Evolutionary conservation across 2,113 vertebrate genomes (phyloP), one percentile per base, ranked within the genome.

Genomic region (Phoenicopterus ruber): DNA sequence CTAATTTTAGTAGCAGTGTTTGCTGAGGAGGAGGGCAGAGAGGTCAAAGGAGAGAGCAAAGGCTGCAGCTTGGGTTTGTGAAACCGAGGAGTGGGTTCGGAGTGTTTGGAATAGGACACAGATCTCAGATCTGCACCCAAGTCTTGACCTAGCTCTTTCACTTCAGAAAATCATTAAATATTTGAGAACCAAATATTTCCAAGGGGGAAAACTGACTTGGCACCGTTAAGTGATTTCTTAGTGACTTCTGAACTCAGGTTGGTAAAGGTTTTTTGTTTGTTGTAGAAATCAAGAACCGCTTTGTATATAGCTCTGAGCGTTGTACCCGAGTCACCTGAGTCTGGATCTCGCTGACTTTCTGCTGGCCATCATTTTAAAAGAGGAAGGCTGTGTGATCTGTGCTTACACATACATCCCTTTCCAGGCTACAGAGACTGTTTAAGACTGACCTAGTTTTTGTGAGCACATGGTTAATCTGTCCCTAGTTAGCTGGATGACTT

Each of bases 361-460:
- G 54, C 66, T 74, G 83, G 26, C 12, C 31, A 6, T 76, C 10
- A 1, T 38, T 49, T 54, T 47, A 19, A 31, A 18, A 59, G 9
- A 31, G 28, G 20, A 58, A n/a, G 55, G 58, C 76, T 66, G 36
- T 21, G 83, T 47, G 58, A 9, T 58, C 21, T 4, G 3, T 46
- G 22, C 65, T 94, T 40, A 18, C 14, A 22, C 20, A 13, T 14
- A 14, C 13, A 7, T 49, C 24, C 40, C 28, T 88, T 62, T 76
- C 12, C 44, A 59, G 67, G 38, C 77, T 63, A 2, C 17, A 22
- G 58, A 79, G 84, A 10, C 49, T 61, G 63, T 42, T 74, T 47
- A 65, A 80, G 81, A n/a, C 67, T 96, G 93, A 95, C 95, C 82
- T 77, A 80, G 67, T 73, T 97, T 57, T 85, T 63, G 29, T 86